phyloP scores from a whole-genome alignment of 2,113 vertebrate genomes.

The Pangasianodon hypophthalmus region DNA sequence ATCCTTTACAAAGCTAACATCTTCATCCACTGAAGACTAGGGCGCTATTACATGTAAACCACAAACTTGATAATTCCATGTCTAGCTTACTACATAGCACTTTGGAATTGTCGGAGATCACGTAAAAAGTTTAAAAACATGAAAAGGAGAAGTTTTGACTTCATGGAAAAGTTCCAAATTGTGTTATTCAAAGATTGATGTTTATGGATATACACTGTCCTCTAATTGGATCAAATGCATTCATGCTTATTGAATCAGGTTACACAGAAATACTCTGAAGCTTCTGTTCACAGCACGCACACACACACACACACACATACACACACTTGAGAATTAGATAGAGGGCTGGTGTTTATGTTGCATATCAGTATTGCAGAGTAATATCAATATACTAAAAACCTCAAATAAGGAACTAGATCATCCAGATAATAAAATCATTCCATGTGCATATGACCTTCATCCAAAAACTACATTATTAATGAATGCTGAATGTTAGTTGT shows the following conservation, averaged over 20 bases:
- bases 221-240: neutral
- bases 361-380: neutral
- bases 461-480: neutral
- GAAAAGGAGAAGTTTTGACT: neutral
- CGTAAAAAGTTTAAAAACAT: neutral
- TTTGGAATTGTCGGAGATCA: neutral
- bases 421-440: neutral
- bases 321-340: neutral
- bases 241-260: neutral
- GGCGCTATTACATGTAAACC: neutral
- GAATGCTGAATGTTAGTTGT: no score
- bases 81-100: neutral
- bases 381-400: neutral
- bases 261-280: neutral
- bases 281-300: neutral
- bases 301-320: neutral
- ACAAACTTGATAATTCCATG: neutral
- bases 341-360: neutral
- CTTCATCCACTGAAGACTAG: neutral
- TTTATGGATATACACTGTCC: neutral
- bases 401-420: neutral
- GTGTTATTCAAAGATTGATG: neutral
- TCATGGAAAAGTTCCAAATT: neutral
- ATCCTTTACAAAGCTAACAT: neutral
- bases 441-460: neutral